Base-by-base conservation (phyloP, 2,797 vertebrate genomes). In the Artibeus lituratus region DNA sequence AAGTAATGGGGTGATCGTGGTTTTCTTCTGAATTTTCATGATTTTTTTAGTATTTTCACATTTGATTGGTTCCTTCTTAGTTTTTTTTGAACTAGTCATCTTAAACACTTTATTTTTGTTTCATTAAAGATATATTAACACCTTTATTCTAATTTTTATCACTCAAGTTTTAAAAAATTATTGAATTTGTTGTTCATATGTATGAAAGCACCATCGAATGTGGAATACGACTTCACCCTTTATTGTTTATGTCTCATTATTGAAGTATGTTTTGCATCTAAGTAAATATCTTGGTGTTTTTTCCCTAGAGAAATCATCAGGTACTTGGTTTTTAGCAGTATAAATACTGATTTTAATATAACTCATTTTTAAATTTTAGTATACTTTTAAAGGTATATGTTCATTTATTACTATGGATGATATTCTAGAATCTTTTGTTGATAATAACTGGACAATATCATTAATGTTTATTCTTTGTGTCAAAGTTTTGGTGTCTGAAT, bases 91-190 rank as follows among this genome's bases (percentile, higher is more conserved):
- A 57, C 51, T 44, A 10, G 59, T 67, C 22, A 65, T 32, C 29
- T 77, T 73, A 91, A 57, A 51, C 35, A 84, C 18, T 84, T 82
- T 72, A 32, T 91, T 94, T 90, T 55, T 67, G 35, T 93, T 93
- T 81, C n/a, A 26, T 85, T 94, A 35, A 62, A 35, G 16, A 12
- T 73, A 16, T 69, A 29, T 37, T n/a, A 67, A 18, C 55, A 74
- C 22, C 15, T 24, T 93, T 59, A 62, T 72, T 65, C 37, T 94
- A 10, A 77, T 51, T 96, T 90, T 87, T 94, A 96, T 15, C 80
- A 49, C 11, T 90, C 6, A 39, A 53, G 42, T 59, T 93, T 65
- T 86, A 86, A 85, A 85, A 89, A 29, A 9, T 82, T 42, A 9
- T 93, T 77, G n/a, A 83, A 35, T 85, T 77, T 87, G 1, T 72